These are phyloP conservation scores for Aphrophora alni DNA, from an alignment of 2,888 invertebrate genomes.

Conservation along the genomic window DNA sequence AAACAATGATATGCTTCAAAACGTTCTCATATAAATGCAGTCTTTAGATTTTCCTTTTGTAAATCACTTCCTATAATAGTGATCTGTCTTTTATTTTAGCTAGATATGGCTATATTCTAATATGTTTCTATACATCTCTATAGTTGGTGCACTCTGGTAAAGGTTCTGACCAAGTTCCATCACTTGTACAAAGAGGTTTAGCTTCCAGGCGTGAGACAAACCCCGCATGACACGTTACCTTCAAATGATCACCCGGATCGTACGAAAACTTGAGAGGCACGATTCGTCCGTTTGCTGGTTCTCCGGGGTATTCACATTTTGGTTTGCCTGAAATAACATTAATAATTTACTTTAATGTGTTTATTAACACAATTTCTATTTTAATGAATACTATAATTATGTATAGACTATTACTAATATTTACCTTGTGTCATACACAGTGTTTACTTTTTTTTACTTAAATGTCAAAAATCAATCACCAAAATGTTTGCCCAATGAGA, in stretches of 20 bases:
- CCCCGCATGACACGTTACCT: slow-evolving; percentile 72
- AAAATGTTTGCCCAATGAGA: no score
- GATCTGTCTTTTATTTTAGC: neutral
- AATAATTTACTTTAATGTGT: neutral
- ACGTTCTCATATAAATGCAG: neutral
- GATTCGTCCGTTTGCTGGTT: slow-evolving; percentile 72
- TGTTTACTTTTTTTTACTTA: no score
- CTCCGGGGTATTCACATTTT: slow-evolving; percentile 74
- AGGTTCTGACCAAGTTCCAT: slow-evolving; percentile 72
- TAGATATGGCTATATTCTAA: no score
- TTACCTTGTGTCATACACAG: no score
- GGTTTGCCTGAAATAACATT: slow-evolving; percentile 69
- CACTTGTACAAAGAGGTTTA: slow-evolving; percentile 64
- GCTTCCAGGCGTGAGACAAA: slow-evolving; percentile 66
- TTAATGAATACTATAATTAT: no score
- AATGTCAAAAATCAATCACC: no score
- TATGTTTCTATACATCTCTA: slow-evolving; percentile 60
- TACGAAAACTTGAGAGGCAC: slow-evolving; percentile 76
- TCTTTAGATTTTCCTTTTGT: neutral
- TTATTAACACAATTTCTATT: no score
- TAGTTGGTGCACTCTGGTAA: slow-evolving; percentile 73
- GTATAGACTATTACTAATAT: no score
- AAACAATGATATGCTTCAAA: neutral
- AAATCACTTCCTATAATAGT: no score
- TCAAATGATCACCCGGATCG: slow-evolving; percentile 74